These are phyloP conservation scores for Myotis vivesi DNA, from an alignment of 2,797 vertebrate genomes.

Conservation along the genomic window DNA sequence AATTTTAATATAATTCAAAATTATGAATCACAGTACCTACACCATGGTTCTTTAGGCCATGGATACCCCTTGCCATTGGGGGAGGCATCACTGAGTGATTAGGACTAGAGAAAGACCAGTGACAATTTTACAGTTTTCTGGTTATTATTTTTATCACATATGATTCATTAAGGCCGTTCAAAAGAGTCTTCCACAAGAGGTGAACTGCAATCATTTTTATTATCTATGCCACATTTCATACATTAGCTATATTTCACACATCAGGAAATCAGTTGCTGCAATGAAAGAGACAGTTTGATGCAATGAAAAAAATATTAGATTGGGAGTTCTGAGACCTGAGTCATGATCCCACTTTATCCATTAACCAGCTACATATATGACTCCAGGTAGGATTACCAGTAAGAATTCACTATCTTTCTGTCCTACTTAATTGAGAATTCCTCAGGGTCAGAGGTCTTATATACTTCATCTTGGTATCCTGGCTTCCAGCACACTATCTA, in stretches of 20 bases:
- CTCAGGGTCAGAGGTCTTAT: not conserved
- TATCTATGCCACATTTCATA: conserved; percentile 12
- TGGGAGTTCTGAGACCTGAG: not conserved
- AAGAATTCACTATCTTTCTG: not conserved
- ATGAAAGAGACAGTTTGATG: conserved; percentile 7
- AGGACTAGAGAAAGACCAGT: not conserved
- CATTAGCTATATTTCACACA: conserved; percentile 28
- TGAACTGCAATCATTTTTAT: conserved; percentile 41
- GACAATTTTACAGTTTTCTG: not conserved
- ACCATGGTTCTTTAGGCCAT: not conserved
- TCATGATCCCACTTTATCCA: not conserved
- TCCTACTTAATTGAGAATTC: not conserved
- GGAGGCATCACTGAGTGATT: not conserved
- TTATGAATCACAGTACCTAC: not conserved
- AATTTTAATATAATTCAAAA: not conserved
- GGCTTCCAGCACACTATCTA: not conserved
- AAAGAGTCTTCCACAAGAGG: conserved; percentile 29
- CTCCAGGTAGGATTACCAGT: accelerated
- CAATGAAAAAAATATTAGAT: not conserved
- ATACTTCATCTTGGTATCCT: not conserved
- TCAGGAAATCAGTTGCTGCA: conserved; percentile 37
- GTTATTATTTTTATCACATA: conserved; percentile 41
- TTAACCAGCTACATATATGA: not conserved
- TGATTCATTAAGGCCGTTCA: conserved; percentile 53
- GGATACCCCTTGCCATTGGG: not conserved